phyloP scores from a whole-genome alignment of 2,113 vertebrate species.

The Catharus bicknelli region DNA sequence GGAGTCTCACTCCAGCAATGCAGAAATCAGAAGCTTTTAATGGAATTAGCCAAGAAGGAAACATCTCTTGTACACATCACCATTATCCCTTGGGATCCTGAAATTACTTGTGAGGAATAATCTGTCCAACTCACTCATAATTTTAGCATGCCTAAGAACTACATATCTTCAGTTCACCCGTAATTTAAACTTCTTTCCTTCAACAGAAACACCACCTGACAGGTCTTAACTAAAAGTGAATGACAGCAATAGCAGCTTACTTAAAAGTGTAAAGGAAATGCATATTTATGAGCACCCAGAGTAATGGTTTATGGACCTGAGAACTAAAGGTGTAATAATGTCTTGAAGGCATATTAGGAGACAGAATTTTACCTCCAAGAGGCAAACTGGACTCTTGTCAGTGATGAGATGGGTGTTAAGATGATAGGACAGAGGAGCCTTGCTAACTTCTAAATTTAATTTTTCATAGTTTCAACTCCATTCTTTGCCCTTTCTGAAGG shows the following conservation, averaged over 20 bases:
- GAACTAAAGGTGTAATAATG: slow-evolving; percentile 33
- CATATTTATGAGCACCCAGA: slow-evolving; percentile 62
- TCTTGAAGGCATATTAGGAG: slow-evolving; percentile 16
- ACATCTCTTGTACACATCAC: slow-evolving; percentile 29
- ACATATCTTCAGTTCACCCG: not conserved
- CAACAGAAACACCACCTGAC: slow-evolving; percentile 61
- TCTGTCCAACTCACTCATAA: slow-evolving; percentile 59
- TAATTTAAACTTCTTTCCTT: slow-evolving; percentile 61
- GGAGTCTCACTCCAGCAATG: slow-evolving; percentile 7
- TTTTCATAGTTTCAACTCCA: not conserved
- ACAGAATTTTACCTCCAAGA: slow-evolving; percentile 25
- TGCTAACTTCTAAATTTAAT: not conserved
- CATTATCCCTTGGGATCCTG: slow-evolving; percentile 43
- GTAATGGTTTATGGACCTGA: slow-evolving; percentile 26
- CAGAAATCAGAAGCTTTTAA: slow-evolving; percentile 52
- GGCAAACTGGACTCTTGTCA: not conserved
- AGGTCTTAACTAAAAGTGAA: slow-evolving; percentile 68
- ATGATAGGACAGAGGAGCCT: not conserved
- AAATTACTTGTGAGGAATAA: slow-evolving; percentile 61
- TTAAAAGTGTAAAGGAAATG: slow-evolving; percentile 54
- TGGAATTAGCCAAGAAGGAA: slow-evolving; percentile 34
- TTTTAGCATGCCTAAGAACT: slow-evolving; percentile 52
- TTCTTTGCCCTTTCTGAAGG: not conserved
- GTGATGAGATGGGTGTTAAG: not conserved
- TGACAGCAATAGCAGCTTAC: slow-evolving; percentile 63